Evolutionary conservation across 2,113 vertebrate species (phyloP).

Genomic region (Callipepla californica): DNA sequence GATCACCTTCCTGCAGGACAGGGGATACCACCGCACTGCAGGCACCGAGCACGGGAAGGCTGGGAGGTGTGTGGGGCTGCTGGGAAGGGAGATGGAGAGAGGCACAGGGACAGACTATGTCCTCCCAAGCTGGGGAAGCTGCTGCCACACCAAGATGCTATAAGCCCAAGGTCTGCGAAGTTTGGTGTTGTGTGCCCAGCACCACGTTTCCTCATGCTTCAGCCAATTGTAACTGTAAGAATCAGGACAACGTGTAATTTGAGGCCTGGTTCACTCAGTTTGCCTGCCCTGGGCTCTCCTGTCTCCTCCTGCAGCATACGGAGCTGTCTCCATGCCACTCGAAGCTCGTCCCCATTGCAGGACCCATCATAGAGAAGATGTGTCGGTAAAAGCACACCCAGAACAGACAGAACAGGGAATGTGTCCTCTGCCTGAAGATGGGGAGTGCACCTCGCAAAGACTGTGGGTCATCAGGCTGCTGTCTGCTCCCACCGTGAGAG

Average conservation of each 20-base stretch:
- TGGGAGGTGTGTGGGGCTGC: not conserved
- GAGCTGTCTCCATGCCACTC: not conserved
- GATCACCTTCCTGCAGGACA: not conserved
- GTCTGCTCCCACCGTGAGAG: not conserved
- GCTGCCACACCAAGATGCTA: not conserved
- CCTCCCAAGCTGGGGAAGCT: not conserved
- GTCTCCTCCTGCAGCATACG: not conserved
- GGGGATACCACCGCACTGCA: rapidly evolving
- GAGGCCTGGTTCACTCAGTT: not conserved
- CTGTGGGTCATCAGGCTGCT: rapidly evolving
- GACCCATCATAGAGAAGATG: not conserved
- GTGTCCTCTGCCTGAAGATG: not conserved
- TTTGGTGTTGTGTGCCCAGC: not conserved
- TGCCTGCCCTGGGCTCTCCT: not conserved
- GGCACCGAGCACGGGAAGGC: rapidly evolving
- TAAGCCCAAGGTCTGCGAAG: not conserved
- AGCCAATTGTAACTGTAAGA: not conserved
- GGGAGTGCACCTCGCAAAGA: not conserved
- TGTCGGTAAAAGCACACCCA: not conserved
- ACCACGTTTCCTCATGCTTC: not conserved
- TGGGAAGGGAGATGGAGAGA: not conserved
- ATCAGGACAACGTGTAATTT: not conserved
- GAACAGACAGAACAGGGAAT: not conserved
- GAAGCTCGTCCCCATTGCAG: rapidly evolving
- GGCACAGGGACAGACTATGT: rapidly evolving